Evolutionary conservation across 2,797 vertebrate genomes (phyloP), one percentile per base, ranked within the genome.

Genomic region (Neoniphon sammara): DNA sequence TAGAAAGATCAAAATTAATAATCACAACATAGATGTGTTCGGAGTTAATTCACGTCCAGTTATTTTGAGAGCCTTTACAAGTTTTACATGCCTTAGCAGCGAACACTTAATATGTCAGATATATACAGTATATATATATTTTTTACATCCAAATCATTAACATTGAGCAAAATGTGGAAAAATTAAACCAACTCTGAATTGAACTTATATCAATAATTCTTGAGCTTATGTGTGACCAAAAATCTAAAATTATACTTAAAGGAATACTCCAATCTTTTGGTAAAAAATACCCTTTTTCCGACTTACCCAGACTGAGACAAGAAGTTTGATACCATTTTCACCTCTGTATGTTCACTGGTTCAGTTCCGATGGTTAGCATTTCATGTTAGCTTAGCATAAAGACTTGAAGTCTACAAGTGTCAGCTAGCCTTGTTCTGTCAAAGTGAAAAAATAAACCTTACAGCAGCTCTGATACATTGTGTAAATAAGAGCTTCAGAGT

Each of bases 211-310:
- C 30, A 83, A 71, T 53, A 12, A 65, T 27, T 60, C 42, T 75
- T 0, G 27, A 39, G 34, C 42, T 53, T 21, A 59, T 23, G 15
- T 7, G 17, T 27, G 31, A 80, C 78, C 81, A 88, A 89, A 87
- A 80, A 21, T 49, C 17, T 25, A 44, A 62, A 42, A 36, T 52
- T 42, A 17, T 65, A 39, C 17, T 64, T 34, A 7, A 34, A 34
- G 31, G 31, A 3, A 6, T 8, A 34, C 7, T 6, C 31, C 31
- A 34, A 8, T 34, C 2, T 6, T 34, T 34, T 34, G 5, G 7
- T 2, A 27, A 27, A 27, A 27, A 27, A 27, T 2, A 27, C 2
- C 25, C 4, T 27, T 27, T 27, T 27, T 27, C 25, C 25, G 25
- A 27, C 25, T 27, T 27, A 27, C 25, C 25, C 25, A 27, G 25